Percentiles rank a stretch among this genome's conserved stretches.
These are phyloP conservation scores for Epinephelus fuscoguttatus DNA, from an alignment of 2,113 vertebrate genomes.

Conservation along the genomic window DNA sequence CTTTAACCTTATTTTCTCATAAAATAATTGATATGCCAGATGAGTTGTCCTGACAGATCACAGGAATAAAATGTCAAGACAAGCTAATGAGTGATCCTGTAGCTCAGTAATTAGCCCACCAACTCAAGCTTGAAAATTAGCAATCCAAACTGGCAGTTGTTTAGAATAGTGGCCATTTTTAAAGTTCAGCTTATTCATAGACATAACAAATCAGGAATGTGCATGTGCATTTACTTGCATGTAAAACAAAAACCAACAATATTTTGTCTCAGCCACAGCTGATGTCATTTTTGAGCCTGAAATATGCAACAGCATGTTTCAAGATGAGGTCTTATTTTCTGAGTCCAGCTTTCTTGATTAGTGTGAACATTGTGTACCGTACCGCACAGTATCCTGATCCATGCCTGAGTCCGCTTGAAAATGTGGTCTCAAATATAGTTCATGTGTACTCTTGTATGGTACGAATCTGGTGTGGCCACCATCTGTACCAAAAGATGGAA, in stretches of 20 bases:
- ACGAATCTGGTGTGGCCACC: too few species aligned
- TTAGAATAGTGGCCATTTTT: background rate
- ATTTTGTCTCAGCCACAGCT: background rate
- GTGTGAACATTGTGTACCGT: too few species aligned
- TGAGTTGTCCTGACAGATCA: slow-evolving; percentile 30
- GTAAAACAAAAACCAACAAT: background rate
- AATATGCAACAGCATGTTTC: background rate
- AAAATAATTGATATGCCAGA: background rate
- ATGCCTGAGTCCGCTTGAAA: too few species aligned
- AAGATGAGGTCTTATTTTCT: background rate
- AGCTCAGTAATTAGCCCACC: slow-evolving; percentile 28
- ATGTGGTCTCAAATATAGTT: too few species aligned
- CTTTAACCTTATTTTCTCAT: slow-evolving; percentile 30
- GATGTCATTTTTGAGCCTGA: background rate
- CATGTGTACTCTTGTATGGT: too few species aligned
- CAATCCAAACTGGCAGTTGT: background rate
- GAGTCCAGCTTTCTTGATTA: too few species aligned
- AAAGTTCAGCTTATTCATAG: background rate
- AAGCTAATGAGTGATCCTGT: slow-evolving; percentile 24
- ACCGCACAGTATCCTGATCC: too few species aligned
- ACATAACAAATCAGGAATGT: background rate
- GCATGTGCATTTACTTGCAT: background rate
- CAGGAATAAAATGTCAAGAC: slow-evolving; percentile 38
- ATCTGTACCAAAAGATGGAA: too few species aligned
- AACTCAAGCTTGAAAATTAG: slow-evolving; percentile 36